A percentile compares a stretch with the other conserved stretches of the same genome.
These are phyloP conservation scores for Leucoraja ocellata DNA, from an alignment of 2,797 vertebrate genomes.

Conservation along the genomic window DNA sequence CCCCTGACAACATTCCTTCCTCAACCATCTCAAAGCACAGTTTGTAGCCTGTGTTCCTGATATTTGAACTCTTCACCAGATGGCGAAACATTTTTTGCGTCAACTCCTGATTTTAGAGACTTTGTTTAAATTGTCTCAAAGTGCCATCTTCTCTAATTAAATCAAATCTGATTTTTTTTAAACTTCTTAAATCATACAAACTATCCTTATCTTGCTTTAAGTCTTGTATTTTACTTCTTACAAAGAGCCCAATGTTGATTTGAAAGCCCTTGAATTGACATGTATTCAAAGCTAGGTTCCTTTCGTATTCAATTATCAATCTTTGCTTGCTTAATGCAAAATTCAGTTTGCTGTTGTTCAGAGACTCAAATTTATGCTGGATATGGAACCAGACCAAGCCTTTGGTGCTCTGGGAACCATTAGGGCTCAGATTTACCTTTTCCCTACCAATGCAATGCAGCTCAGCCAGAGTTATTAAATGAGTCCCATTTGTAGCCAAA, in stretches of 20 bases:
- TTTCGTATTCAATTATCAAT: not conserved
- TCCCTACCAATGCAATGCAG: not conserved
- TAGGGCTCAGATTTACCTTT: not conserved
- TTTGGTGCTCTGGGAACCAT: not conserved
- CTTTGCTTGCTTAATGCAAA: not conserved
- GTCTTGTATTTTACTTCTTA: not conserved
- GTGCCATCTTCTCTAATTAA: not conserved
- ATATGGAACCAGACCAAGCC: not conserved
- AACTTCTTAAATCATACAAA: not conserved
- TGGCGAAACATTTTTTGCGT: not conserved
- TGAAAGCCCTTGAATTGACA: not conserved
- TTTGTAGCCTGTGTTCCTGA: not conserved
- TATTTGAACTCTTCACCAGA: not conserved
- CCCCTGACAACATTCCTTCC: not conserved
- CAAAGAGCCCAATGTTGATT: not conserved
- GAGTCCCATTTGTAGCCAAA: constrained; percentile 14
- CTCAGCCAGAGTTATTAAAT: constrained; percentile 15
- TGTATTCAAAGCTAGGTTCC: not conserved
- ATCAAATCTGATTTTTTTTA: not conserved
- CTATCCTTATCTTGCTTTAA: not conserved
- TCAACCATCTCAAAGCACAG: too few relatives aligned
- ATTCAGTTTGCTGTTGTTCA: not conserved
- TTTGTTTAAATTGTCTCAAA: not conserved
- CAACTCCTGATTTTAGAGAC: not conserved
- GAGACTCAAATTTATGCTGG: not conserved